Conservation (phyloP, 2,113 vertebrate species). For the Cathartes aura region DNA sequence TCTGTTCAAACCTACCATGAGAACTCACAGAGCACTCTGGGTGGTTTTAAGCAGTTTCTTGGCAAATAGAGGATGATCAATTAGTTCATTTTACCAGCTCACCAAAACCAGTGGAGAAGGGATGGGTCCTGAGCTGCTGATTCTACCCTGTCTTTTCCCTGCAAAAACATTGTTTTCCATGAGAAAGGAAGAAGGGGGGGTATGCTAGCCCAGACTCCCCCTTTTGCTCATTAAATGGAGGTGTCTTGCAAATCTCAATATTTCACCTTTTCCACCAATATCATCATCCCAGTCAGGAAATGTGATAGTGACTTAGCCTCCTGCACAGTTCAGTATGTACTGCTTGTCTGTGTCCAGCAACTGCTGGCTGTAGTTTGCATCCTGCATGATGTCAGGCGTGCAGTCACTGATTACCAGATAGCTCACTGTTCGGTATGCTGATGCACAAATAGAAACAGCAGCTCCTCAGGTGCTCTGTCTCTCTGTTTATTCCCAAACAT, state of each 20-base stretch:
- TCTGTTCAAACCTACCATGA: background rate
- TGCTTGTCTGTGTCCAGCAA: background rate
- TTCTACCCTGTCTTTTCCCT: background rate
- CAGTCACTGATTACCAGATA: background rate
- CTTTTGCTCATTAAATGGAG: background rate
- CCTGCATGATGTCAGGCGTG: fast-evolving
- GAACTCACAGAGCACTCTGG: background rate
- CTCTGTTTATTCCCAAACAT: constrained; percentile 7
- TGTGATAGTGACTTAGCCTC: background rate
- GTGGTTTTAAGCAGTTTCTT: background rate
- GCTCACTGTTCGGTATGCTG: background rate
- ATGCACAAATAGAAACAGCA: background rate
- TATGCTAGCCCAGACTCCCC: background rate
- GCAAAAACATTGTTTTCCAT: background rate
- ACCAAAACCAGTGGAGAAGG: background rate
- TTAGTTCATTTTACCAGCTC: background rate
- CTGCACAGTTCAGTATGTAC: background rate
- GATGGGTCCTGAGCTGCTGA: background rate
- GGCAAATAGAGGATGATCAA: background rate
- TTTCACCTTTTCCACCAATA: background rate
- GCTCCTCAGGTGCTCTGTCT: background rate
- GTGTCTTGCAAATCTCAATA: background rate
- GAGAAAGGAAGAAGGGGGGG: background rate
- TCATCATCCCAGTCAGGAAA: background rate
- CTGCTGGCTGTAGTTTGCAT: background rate